Conservation (phyloP, 2,113 vertebrate species). For the Hippocampus comes region DNA sequence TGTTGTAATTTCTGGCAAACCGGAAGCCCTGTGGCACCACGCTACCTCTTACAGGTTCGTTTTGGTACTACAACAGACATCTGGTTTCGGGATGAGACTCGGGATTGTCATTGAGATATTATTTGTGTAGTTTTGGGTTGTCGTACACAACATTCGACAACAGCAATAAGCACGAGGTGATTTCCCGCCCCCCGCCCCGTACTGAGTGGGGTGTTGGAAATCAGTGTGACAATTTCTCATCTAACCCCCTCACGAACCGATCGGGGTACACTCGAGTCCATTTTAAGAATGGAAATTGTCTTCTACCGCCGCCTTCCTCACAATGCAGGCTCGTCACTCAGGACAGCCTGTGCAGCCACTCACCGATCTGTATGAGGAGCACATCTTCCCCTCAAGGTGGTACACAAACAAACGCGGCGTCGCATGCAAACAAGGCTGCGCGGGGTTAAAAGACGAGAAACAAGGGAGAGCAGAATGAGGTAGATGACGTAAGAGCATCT, state of each 20-base stretch:
- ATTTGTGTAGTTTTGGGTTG: neutral
- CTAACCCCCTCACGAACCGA: too few species aligned
- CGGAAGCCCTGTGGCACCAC: neutral
- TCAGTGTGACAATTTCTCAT: neutral
- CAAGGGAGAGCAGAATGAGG: neutral
- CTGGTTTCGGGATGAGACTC: neutral
- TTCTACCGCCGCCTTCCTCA: neutral
- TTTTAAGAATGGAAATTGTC: neutral
- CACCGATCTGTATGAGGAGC: constrained; percentile 13
- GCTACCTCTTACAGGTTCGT: neutral
- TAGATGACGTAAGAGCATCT: constrained; percentile 53
- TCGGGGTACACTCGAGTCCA: neutral
- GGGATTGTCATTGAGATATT: neutral
- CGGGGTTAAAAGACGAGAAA: neutral
- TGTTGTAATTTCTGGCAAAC: neutral
- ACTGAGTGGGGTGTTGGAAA: neutral
- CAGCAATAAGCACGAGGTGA: neutral
- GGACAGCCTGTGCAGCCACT: constrained; percentile 14
- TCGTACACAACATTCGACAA: neutral
- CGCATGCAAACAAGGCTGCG: constrained; percentile 13
- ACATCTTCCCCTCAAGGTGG: constrained; percentile 32
- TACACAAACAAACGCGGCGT: constrained; percentile 14
- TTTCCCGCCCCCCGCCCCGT: too few species aligned
- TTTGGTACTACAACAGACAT: neutral
- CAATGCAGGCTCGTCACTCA: constrained; percentile 7